Percentiles rank a stretch among this genome's conserved stretches.
phyloP scores from a whole-genome alignment of 2,888 invertebrate genomes.

The Epistrophella euchroma region DNA sequence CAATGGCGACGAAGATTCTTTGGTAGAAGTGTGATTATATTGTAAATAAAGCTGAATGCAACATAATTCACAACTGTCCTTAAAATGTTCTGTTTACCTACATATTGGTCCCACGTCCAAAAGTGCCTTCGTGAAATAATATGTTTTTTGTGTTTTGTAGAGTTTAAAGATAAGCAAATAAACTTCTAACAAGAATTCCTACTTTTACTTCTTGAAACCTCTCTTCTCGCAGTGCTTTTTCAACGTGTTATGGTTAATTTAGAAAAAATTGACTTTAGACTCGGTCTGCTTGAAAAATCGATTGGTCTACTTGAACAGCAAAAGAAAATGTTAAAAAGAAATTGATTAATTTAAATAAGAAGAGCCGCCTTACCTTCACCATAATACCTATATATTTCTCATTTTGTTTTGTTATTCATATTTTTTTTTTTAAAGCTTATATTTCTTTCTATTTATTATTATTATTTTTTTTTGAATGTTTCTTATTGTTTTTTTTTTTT shows the following conservation, averaged over 20 bases:
- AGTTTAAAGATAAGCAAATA: neutral
- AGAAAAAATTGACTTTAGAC: neutral
- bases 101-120: conserved; percentile 1
- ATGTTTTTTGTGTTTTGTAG: conserved; percentile 1
- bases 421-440: neutral
- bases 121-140: neutral
- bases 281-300: neutral
- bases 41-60: neutral
- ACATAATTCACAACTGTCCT: neutral
- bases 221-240: conserved; percentile 14
- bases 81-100: neutral
- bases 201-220: conserved; percentile 1
- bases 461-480: neutral
- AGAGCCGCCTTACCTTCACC: neutral
- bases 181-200: neutral
- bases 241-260: neutral
- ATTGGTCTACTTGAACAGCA: conserved; percentile 1
- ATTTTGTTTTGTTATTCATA: neutral
- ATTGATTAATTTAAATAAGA: neutral
- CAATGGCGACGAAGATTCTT: neutral
- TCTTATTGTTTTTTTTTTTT: conserved; percentile 3
- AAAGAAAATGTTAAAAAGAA: neutral
- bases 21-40: neutral
- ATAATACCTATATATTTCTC: neutral
- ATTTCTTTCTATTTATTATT: neutral